A percentile compares a stretch with the other conserved stretches of the same genome.
Evolutionary conservation across 2,113 vertebrate genomes (phyloP).

Genomic region (Eolophus roseicapilla): DNA sequence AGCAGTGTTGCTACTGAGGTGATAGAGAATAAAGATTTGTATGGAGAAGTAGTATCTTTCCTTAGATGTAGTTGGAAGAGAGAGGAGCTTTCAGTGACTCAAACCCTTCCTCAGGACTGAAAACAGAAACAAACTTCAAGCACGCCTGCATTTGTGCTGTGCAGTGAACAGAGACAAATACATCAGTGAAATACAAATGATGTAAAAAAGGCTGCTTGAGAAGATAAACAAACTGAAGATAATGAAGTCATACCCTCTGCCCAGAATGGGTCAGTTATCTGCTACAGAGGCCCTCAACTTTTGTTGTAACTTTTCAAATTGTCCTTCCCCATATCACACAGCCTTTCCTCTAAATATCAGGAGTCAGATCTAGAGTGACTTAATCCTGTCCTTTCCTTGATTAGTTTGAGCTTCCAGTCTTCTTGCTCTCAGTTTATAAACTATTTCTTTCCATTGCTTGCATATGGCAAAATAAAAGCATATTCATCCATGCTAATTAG

Average conservation of each 20-base stretch:
- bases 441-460: background rate
- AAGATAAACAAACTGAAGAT: slow-evolving; percentile 2
- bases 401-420: slow-evolving; percentile 1
- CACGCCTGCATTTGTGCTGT: background rate
- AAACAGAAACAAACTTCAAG: background rate
- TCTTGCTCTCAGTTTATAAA: background rate
- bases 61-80: background rate
- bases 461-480: background rate
- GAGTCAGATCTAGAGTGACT: background rate
- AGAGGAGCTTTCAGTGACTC: background rate
- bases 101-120: background rate
- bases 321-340: background rate
- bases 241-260: background rate
- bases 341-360: slow-evolving; percentile 30
- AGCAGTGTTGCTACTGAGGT: background rate
- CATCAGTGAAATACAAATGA: background rate
- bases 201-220: background rate
- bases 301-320: slow-evolving; percentile 31
- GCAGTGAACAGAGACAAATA: background rate
- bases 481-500: background rate
- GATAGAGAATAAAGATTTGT: background rate
- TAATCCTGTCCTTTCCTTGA: slow-evolving; percentile 30
- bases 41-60: background rate
- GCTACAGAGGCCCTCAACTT: slow-evolving; percentile 35
- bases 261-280: background rate